Base-by-base conservation (phyloP, 1,140 invertebrate species). In the Triops longicaudatus region DNA sequence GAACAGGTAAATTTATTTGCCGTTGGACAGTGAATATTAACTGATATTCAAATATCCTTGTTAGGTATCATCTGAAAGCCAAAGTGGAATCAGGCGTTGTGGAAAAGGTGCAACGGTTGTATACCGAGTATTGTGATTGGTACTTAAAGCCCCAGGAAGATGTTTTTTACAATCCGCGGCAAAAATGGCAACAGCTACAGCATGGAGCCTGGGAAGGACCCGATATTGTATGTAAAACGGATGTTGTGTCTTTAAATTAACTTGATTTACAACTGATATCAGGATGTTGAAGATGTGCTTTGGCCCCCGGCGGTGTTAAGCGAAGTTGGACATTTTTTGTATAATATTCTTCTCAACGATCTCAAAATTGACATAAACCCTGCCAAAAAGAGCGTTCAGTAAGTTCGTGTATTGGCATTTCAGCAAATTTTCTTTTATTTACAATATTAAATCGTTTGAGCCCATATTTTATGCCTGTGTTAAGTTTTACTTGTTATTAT, bases 301-400 rank as follows among this genome's bases (percentile, higher is more conserved):
- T 95, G 93, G 93, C 90, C 92, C 0, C 80, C 82, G 5, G 84
- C 86, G 78, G 86, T 91, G 11, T 81, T 89, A 6, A 82, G 84
- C 17, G 87, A 86, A 71, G 78, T 88, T 42, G 95, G 95, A 26
- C 91, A 91, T 81, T 95, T 96, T 83, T 85, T 97, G 0, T 96
- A 94, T 81, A 90, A 93, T 75, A 93, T 97, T 41, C 91, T 97
- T 11, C 86, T 96, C 78, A 89, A 91, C 73, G 93, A 96, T 83
- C 85, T 96, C 12, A 95, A 95, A 85, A 87, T 96, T 78, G 88
- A 94, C 83, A 85, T 89, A 7, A 91, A 91, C 50, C 50, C 50
- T 81, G 84, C 89, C 75, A 85, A 90, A 82, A 87, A 88, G 77
- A 79, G 81, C 73, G 75, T 72, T 44, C 71, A 77, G 22, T 42